Evolutionary conservation across 1,140 invertebrate genomes (phyloP).

Genomic region (Macrosteles quadrilineatus): DNA sequence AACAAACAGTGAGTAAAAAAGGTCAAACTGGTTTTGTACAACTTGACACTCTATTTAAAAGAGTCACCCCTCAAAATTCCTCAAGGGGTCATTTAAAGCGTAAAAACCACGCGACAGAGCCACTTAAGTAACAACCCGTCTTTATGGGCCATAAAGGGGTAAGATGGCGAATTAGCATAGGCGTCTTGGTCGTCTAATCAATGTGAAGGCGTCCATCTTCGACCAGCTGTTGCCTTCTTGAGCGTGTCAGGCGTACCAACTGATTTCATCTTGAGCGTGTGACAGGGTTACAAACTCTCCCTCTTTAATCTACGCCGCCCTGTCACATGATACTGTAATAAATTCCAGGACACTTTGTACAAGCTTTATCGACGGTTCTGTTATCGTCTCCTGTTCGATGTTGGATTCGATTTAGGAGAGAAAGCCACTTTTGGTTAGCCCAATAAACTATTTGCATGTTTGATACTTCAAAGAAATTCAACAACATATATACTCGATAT

Average conservation of each 20-base stretch:
- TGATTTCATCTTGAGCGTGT: constrained; percentile 4
- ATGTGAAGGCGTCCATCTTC: not conserved
- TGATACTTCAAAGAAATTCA: too few species aligned
- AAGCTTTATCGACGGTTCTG: not conserved
- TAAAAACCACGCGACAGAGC: not conserved
- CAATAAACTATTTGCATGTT: too few species aligned
- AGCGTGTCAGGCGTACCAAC: not conserved
- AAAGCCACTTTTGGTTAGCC: too few species aligned
- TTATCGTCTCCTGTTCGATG: too few species aligned
- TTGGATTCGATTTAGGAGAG: too few species aligned
- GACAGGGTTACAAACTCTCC: not conserved
- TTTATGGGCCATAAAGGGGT: constrained; percentile 21
- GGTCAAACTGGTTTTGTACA: too few species aligned
- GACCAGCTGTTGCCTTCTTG: too few species aligned
- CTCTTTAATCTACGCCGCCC: not conserved
- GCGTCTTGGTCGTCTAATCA: constrained; percentile 12
- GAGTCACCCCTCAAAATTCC: not conserved
- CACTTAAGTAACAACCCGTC: constrained; percentile 18
- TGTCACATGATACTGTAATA: not conserved
- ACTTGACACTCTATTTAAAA: too few species aligned
- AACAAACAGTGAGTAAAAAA: too few species aligned
- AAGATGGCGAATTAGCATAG: constrained; percentile 15
- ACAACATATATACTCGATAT: too few species aligned
- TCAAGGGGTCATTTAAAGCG: constrained; percentile 18
- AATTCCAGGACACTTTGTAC: constrained; percentile 5